phyloP scores from a whole-genome alignment of 2,888 invertebrate species.

The Meghimatium bilineatum region DNA sequence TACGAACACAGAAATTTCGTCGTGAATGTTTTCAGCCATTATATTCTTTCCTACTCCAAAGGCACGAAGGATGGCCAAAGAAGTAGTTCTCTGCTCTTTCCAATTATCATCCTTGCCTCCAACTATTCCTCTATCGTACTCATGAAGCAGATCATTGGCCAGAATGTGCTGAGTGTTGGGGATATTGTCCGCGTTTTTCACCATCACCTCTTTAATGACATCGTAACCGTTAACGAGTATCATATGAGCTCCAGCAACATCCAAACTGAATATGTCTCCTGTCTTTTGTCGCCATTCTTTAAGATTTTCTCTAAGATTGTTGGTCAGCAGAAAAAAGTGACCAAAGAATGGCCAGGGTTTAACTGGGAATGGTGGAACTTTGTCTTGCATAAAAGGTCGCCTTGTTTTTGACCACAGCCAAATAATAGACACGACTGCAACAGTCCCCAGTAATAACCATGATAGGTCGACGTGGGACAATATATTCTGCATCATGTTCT shows the following conservation, averaged over 20 bases:
- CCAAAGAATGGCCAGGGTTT: slow-evolving; percentile 42
- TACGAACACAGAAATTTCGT: slow-evolving; percentile 38
- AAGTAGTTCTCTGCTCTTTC: slow-evolving; percentile 43
- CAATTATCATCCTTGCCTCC: slow-evolving; percentile 30
- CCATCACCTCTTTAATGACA: slow-evolving; percentile 47
- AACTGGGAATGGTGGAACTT: slow-evolving; percentile 43
- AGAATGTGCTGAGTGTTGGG: slow-evolving; percentile 29
- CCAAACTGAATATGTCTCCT: slow-evolving; percentile 49
- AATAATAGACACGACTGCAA: neutral
- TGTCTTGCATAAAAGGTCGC: neutral
- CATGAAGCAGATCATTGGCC: neutral
- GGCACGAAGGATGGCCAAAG: slow-evolving; percentile 38
- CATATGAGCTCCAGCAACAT: slow-evolving; percentile 23
- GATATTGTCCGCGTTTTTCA: slow-evolving; percentile 48
- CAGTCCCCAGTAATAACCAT: neutral
- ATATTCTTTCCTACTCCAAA: slow-evolving; percentile 46
- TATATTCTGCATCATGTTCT: neutral
- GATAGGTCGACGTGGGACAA: neutral
- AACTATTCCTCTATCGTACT: slow-evolving; percentile 33
- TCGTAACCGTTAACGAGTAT: slow-evolving; percentile 48
- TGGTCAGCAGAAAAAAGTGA: slow-evolving; percentile 31
- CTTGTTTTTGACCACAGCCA: slow-evolving; percentile 22
- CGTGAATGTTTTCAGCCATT: slow-evolving; percentile 40
- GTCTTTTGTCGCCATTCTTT: slow-evolving; percentile 26
- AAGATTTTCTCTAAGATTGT: slow-evolving; percentile 14